Base-by-base conservation (phyloP, 2,797 vertebrate species). In the Eupleurogrammus muticus region DNA sequence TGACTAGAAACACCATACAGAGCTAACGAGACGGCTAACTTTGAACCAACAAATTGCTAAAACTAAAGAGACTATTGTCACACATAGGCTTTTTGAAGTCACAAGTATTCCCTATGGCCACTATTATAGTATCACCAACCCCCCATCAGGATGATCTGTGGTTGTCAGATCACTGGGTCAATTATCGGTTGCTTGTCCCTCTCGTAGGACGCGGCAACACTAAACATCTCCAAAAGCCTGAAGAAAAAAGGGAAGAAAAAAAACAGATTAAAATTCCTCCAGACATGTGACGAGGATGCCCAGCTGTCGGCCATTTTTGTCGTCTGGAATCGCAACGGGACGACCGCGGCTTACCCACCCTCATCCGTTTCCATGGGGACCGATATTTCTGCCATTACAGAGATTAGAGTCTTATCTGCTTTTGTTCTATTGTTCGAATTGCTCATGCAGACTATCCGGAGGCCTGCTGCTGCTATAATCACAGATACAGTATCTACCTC, bases 321-420 rank as follows among this genome's bases (percentile, higher is more conserved):
- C 74, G 59, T 79, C 75, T 52, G 58, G 78, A 58, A 80, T 81
- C 72, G 75, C 36, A 54, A 55, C 17, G 50, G 79, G 80, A 83
- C 77, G 86, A 58, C 66, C 68, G 47, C 61, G 78, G 83, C 80
- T 82, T 81, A 85, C 83, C 85, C 82, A 89, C 86, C 90, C 80
- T 87, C 81, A 79, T 88, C 82, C 13, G 65, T 92, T 91, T 83
- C 85, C 89, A 90, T 89, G 79, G 90, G 69, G 83, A 92, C 79
- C 19, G 63, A 84, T 89, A 90, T 88, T 86, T 87, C 60, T 80
- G 89, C 67, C 75, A 86, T 92, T 84, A 89, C 80, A 67, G 81
- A 91, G 91, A 92, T 92, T 90, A 90, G 66, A 78, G 75, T 82
- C 83, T 90, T 88, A 92, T 91, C 91, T 90, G 82, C 80, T 83